Percentiles rank a stretch among this genome's conserved stretches.
Evolutionary conservation across 2,797 vertebrate genomes (phyloP).

Genomic region (Sylvilagus floridanus): DNA sequence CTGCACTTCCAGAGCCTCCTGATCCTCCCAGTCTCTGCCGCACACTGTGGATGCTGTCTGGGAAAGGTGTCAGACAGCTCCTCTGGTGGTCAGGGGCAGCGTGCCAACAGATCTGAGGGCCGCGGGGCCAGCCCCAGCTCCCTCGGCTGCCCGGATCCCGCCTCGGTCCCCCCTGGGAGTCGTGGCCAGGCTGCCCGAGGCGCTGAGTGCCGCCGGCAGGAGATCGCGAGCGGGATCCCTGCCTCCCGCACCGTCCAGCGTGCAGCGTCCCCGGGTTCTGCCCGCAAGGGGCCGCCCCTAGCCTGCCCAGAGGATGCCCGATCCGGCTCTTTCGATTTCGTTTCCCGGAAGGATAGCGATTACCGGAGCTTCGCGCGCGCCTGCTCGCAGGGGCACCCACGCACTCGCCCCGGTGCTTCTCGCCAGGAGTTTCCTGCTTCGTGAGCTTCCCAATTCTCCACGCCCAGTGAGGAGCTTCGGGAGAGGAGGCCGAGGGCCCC

Average conservation of each 20-base stretch:
- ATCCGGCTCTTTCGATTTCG: conserved; percentile 93
- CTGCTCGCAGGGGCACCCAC: neutral
- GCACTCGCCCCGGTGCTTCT: neutral
- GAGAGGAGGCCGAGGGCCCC: neutral
- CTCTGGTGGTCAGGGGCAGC: neutral
- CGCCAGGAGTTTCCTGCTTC: neutral
- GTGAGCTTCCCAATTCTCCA: neutral
- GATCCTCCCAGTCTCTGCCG: too few species aligned
- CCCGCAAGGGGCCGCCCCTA: too few species aligned
- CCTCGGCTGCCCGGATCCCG: neutral
- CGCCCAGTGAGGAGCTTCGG: neutral
- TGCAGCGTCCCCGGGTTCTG: rapidly evolving
- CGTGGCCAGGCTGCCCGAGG: neutral
- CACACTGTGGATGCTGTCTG: too few species aligned
- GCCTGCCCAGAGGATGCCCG: conserved; percentile 15
- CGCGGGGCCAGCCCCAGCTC: too few species aligned
- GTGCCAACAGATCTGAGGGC: neutral
- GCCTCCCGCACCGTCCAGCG: neutral
- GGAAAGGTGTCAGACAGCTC: too few species aligned
- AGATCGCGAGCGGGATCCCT: neutral
- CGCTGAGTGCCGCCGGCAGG: rapidly evolving
- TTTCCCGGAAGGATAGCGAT: conserved; percentile 89
- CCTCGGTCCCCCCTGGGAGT: neutral
- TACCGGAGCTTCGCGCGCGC: neutral
- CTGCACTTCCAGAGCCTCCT: too few species aligned